Conservation (phyloP, 92 coral and sea anemone genomes). For the Zoanthus solanderi region DNA sequence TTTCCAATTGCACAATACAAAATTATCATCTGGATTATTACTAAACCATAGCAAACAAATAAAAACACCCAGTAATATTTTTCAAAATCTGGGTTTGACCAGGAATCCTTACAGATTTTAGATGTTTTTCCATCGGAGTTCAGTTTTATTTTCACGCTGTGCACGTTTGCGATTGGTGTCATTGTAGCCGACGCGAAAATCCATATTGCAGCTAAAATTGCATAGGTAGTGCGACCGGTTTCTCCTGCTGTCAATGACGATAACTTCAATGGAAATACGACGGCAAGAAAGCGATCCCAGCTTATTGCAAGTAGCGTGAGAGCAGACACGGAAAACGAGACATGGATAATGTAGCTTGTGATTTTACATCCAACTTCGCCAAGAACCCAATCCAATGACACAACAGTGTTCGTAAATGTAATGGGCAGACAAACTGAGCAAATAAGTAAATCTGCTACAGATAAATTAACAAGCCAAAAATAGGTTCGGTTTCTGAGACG, state of each 20-base stretch:
- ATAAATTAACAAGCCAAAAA: constrained; percentile 30
- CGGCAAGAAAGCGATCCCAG: constrained; percentile 47
- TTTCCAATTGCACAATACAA: constrained; percentile 28
- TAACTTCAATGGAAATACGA: constrained; percentile 1
- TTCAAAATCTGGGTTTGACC: constrained; percentile 13
- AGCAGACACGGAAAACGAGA: constrained; percentile 37
- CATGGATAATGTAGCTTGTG: constrained; percentile 32
- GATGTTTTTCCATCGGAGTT: constrained; percentile 18
- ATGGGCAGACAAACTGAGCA: constrained; percentile 18
- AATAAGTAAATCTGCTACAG: constrained; percentile 36
- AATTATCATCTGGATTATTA: constrained; percentile 26
- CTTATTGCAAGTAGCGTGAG: constrained; percentile 32
- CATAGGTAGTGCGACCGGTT: constrained; percentile 13
- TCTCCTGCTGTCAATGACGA: constrained; percentile 7
- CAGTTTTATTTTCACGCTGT: neutral
- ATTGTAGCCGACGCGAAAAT: neutral
- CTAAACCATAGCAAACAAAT: constrained; percentile 7
- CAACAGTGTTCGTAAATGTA: constrained; percentile 38
- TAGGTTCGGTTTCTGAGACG: constrained; percentile 23
- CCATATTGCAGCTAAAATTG: constrained; percentile 9
- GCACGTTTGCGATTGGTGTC: constrained; percentile 28
- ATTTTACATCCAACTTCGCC: constrained; percentile 24
- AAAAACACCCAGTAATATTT: constrained; percentile 39
- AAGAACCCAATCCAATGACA: constrained; percentile 39
- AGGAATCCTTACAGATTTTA: constrained; percentile 36